Evolutionary conservation across 2,888 invertebrate species (phyloP), one percentile per base, ranked within the genome.

Genomic region (Leucoptera coffeella): DNA sequence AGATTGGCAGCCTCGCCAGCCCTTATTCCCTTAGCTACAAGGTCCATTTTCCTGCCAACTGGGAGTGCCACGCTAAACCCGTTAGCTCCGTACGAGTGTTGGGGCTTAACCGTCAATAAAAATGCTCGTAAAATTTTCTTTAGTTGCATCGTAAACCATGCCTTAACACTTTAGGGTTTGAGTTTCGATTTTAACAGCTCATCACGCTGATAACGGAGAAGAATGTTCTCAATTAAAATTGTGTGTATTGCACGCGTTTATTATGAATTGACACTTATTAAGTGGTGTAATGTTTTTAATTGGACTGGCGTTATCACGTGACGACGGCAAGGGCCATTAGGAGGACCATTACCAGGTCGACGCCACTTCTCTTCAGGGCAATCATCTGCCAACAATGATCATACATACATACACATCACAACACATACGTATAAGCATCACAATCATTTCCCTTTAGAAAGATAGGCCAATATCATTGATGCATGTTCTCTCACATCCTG

Each of bases 201-300:
- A 23, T 26, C 29, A n/a, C n/a, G 6, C 9, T 17, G 17, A 17
- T 17, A 17, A 6, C 17, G 37, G 41, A 45, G 45, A 49, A 50
- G 53, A 53, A 64, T 57, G 67, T 64, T 67, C 64, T 62, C 65
- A 53, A 61, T 64, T 61, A 65, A 65, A 69, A 69, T 69, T 65
- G 62, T 62, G 50, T 56, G 58, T 61, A 61, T n/a, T 57, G 59
- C 65, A 65, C 65, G 60, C 67, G 65, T 69, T 67, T 60, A 64
- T 69, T 69, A 65, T 58, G 61, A 64, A 67, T 65, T 69, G 69
- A 67, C 69, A 69, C 67, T 64, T 67, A 65, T 65, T 65, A 67
- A 65, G 48, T 54, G 58, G 57, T 57, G 61, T 65, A 62, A 62
- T 64, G 62, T 64, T 62, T 67, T 67, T 64, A 67, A 69, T 69